Base-by-base conservation (phyloP, 2,113 vertebrate species). In the Heteronetta atricapilla region DNA sequence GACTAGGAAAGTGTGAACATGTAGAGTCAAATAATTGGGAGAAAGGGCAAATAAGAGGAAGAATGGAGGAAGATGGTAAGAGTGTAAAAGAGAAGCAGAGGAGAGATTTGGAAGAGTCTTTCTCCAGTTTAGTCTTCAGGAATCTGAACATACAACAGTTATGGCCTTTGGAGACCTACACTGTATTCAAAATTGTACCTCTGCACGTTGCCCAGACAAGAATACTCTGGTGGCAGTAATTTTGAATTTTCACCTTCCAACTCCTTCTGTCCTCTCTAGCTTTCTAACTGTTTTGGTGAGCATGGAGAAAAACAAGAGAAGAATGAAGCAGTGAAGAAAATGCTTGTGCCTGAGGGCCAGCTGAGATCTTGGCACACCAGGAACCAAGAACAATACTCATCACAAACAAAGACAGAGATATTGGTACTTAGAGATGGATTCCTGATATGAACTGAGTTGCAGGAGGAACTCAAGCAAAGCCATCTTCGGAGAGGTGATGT, bases 381-480 rank as follows among this genome's bases (percentile, higher is more conserved):
- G 7, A 83, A 9, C 42, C 17, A 1, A 62, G 64, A 73, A 40
- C n/a, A 58, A 18, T 3, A 3, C 38, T 11, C 33, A 17, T 2
- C 23, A 38, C 48, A 75, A 34, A 9, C 34, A 53, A 28, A 55
- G 1, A 8, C 1, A 15, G 38, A 52, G 75, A 44, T 4, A 3
- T 26, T 10, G 11, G 28, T 73, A 55, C 50, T 77, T 66, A 52
- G 34, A 56, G 62, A 38, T 0, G 1, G 50, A 26, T 6, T 72
- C 31, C 42, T 53, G 60, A 62, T 50, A 69, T 0, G 0, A 44
- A 12, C 2, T 0, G 44, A 0, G 6, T 0, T 2, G 63, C 21
- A 5, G 17, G 25, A 63, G 83, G 62, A 82, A 34, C 19, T 31
- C 18, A 16, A 76, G 59, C 53, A 42, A 36, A 52, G 3, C 36